Base-by-base conservation (phyloP, 2,113 vertebrate species). In the Zootoca vivipara region DNA sequence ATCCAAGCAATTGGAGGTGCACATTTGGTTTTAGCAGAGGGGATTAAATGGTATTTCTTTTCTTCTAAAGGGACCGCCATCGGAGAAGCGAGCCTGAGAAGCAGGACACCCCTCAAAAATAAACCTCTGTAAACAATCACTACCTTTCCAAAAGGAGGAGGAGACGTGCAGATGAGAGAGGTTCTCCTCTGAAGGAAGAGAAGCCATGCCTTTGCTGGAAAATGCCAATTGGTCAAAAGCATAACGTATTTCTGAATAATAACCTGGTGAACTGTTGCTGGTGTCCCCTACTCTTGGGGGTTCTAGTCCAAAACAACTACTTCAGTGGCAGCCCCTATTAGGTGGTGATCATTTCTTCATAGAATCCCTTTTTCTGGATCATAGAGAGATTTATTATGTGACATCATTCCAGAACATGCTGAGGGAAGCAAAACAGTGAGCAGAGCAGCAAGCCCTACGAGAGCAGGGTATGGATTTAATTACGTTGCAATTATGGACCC, bases 1-100 rank as follows among this genome's bases (percentile, higher is more conserved):
- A 88, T 91, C 58, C 2, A 82, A 90, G 67, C 35, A 82, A 81
- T 70, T 30, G 89, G 83, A 95, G 83, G 35, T 22, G 26, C 38
- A 77, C 1, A 7, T 58, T 69, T 33, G 26, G 62, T 26, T 38
- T 72, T 15, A 78, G 33, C 16, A 84, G 10, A 40, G 20, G 10
- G 86, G 38, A 75, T 64, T 35, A 24, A 8, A 46, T 33, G n/a
- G 5, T 6, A 38, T 46, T 18, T 58, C 46, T 35, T 85, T 74
- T 83, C 84, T 81, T 69, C 78, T 89, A 91, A 75, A 89, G 86
- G 87, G 40, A 69, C 2, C 8, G 24, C 35, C 20, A 75, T 33
- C 4, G 6, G 7, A 73, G 70, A 73, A 35, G 40, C 2, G 46
- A 30, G 26, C 30, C 30, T 30, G 42, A 82, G 67, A 38, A 38